Conservation (phyloP, 2,888 invertebrate species). For the Melinaea menophilus region DNA sequence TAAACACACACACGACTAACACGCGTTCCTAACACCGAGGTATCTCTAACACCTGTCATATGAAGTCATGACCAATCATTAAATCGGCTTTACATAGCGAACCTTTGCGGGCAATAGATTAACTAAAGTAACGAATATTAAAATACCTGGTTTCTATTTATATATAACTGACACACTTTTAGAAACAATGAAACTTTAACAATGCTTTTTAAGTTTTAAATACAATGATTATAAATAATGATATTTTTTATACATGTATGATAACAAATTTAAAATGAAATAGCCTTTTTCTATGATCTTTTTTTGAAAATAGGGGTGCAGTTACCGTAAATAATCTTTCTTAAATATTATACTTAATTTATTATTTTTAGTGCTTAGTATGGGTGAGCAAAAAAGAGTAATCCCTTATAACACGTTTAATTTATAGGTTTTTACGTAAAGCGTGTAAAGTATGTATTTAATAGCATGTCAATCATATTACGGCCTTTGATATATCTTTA, state of each 20-base stretch:
- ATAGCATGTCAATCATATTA: neutral
- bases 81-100: slow-evolving; percentile 34
- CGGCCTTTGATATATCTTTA: slow-evolving; percentile 39
- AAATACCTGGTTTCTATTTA: slow-evolving; percentile 30
- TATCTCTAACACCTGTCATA: neutral
- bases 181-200: slow-evolving; percentile 1
- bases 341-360: too few species aligned
- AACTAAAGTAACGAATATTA: slow-evolving; percentile 55
- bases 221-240: too few species aligned
- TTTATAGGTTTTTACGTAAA: neutral
- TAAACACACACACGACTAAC: neutral
- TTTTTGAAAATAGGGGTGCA: too few species aligned
- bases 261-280: too few species aligned
- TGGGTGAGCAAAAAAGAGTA: neutral
- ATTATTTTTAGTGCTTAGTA: too few species aligned
- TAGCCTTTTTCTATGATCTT: too few species aligned
- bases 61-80: slow-evolving; percentile 38
- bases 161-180: slow-evolving; percentile 30
- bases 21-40: neutral
- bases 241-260: too few species aligned
- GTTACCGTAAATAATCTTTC: too few species aligned
- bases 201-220: neutral
- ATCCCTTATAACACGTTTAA: neutral
- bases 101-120: slow-evolving; percentile 50
- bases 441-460: slow-evolving; percentile 37